Evolutionary conservation across 2,113 vertebrate genomes (phyloP).

Genomic region (Clarias gariepinus): DNA sequence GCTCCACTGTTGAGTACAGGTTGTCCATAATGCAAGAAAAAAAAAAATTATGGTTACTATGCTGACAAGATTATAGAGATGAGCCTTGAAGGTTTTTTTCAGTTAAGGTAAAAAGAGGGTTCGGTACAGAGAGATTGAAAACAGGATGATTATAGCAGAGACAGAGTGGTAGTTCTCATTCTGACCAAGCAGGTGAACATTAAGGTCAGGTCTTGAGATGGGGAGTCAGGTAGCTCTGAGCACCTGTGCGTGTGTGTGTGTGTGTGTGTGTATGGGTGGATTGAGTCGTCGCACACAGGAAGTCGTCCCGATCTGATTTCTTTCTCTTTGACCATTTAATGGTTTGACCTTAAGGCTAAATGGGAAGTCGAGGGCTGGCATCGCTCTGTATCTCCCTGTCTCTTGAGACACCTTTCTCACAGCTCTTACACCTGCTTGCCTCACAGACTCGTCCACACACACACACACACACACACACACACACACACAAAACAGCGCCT

Average conservation of each 20-base stretch:
- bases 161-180: slow-evolving; percentile 17
- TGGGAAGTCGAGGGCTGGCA: not conserved
- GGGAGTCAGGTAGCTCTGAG: not conserved
- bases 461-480: slow-evolving; percentile 27
- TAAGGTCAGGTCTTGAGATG: slow-evolving; percentile 21
- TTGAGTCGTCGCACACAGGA: slow-evolving; percentile 4
- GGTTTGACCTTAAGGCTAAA: slow-evolving; percentile 34
- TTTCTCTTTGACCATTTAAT: slow-evolving; percentile 42
- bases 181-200: not conserved
- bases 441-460: not conserved
- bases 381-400: slow-evolving; percentile 18
- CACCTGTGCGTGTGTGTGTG: not conserved
- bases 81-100: not conserved
- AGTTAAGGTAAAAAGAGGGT: not conserved
- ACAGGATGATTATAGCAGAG: not conserved
- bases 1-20: not conserved
- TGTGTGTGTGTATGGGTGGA: slow-evolving; percentile 2
- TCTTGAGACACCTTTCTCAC: not conserved
- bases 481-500: not conserved
- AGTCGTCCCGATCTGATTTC: slow-evolving; percentile 8
- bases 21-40: not conserved
- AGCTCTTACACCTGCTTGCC: not conserved
- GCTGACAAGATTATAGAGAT: not conserved
- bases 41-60: too few relatives aligned
- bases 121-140: not conserved